A percentile compares a stretch with the other conserved stretches of the same genome.
Evolutionary conservation across 2,797 vertebrate species (phyloP).

Genomic region (Melanotaenia pygmaea): DNA sequence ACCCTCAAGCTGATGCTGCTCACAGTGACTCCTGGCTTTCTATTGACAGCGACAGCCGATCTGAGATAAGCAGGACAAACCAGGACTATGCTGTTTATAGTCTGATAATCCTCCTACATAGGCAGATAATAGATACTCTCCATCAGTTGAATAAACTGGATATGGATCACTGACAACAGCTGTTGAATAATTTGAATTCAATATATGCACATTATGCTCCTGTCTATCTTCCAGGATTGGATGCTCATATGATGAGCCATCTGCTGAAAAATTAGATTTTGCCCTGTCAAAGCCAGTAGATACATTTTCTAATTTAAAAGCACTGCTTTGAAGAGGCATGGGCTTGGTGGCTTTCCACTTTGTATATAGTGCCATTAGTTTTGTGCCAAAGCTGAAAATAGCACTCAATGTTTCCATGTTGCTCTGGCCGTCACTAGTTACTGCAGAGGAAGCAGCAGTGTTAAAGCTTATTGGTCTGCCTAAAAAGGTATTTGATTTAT

Average conservation of each 20-base stretch:
- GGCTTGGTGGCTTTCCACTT: constrained; percentile 61
- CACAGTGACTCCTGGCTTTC: constrained; percentile 13
- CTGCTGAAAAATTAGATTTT: constrained; percentile 56
- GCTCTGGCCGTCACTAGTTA: constrained; percentile 42
- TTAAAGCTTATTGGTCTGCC: constrained; percentile 34
- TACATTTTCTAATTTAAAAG: constrained; percentile 57
- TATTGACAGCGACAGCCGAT: constrained; percentile 34
- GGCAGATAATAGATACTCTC: constrained; percentile 36
- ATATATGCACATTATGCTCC: constrained; percentile 32
- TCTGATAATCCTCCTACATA: constrained; percentile 29
- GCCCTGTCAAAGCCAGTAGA: constrained; percentile 51
- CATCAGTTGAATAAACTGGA: constrained; percentile 40
- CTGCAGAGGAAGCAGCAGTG: constrained; percentile 33
- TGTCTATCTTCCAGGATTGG: constrained; percentile 47
- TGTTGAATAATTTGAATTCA: constrained; percentile 43
- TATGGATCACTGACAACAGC: constrained; percentile 26
- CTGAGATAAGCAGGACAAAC: constrained; percentile 42
- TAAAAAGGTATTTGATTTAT: constrained; percentile 61
- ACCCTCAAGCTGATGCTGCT: constrained; percentile 39
- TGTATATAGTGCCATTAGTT: constrained; percentile 59
- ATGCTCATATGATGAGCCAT: constrained; percentile 52
- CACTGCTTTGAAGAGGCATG: constrained; percentile 48
- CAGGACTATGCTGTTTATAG: constrained; percentile 30
- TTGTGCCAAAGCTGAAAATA: constrained; percentile 72
- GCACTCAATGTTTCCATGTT: constrained; percentile 44